These are phyloP conservation scores for Mesodorylaimus sp. DNA, from an alignment of 2,888 invertebrate genomes.

Conservation along the genomic window DNA sequence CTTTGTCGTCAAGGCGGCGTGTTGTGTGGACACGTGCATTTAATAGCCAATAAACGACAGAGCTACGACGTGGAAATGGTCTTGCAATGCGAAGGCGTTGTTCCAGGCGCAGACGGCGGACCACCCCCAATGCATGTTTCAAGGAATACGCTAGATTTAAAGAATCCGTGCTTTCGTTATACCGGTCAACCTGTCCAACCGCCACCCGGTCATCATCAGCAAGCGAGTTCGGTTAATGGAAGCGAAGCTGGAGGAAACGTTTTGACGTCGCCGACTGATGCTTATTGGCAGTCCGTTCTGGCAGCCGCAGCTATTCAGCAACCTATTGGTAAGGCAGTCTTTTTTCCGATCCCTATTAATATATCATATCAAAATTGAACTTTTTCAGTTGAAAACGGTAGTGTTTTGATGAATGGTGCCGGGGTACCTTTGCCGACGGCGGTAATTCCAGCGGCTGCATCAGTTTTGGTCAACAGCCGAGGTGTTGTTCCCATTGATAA, in stretches of 20 bases:
- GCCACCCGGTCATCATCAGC: conserved; percentile 71
- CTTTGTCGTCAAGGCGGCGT: conserved; percentile 69
- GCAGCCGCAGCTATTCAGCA: background rate
- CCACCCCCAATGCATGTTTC: too few species aligned
- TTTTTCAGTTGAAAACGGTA: too few species aligned
- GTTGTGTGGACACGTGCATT: conserved; percentile 62
- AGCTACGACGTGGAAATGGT: conserved; percentile 97
- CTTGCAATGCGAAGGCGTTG: conserved; percentile 58
- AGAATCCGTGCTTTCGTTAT: conserved; percentile 94
- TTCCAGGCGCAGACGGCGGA: conserved; percentile 39
- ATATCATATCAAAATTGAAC: too few species aligned
- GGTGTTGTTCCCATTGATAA: too few species aligned
- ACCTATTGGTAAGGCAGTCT: background rate
- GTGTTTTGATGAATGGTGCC: too few species aligned
- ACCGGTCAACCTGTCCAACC: conserved; percentile 77
- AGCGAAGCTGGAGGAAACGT: too few species aligned
- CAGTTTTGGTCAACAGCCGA: too few species aligned
- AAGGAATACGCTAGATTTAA: conserved; percentile 78
- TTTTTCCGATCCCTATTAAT: too few species aligned
- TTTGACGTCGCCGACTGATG: conserved; percentile 83
- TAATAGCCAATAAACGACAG: conserved; percentile 89
- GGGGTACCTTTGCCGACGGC: too few species aligned
- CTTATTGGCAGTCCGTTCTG: conserved; percentile 48
- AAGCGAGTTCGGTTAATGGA: too few species aligned
- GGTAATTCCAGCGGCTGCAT: too few species aligned